Conservation (phyloP, 2,113 vertebrate species). For the Aspiorhynchus laticeps region DNA sequence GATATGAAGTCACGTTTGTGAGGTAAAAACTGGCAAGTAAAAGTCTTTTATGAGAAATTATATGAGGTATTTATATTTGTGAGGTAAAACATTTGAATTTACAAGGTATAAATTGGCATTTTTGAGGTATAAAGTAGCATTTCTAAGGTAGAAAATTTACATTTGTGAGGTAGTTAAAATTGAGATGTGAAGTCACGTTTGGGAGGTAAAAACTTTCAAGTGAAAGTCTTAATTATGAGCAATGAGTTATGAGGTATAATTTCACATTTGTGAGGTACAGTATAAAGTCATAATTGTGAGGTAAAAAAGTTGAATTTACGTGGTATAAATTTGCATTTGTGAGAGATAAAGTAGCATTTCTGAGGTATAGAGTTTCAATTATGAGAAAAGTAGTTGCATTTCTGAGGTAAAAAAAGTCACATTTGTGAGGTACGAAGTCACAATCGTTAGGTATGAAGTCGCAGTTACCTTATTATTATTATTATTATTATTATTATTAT, state of each 20-base stretch:
- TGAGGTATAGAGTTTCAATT: background rate
- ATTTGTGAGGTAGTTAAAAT: background rate
- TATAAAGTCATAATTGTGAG: background rate
- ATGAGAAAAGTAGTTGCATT: background rate
- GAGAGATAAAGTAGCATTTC: background rate
- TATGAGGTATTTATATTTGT: background rate
- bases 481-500: too few species aligned
- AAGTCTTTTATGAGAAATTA: background rate
- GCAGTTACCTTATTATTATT: background rate
- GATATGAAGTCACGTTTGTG: background rate
- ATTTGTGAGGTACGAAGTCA: background rate
- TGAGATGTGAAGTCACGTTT: background rate
- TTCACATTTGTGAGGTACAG: background rate
- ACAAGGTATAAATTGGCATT: background rate
- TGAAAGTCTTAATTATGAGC: background rate
- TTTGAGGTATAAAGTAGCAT: background rate
- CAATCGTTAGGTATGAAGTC: background rate
- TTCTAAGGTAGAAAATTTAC: background rate
- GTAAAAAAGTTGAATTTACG: too few species aligned
- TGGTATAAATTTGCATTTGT: too few species aligned
- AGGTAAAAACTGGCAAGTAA: background rate
- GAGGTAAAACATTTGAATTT: background rate
- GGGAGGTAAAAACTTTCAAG: background rate
- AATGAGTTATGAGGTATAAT: background rate
- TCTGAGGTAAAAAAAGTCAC: background rate